A percentile compares a stretch with the other conserved stretches of the same genome.
phyloP scores from a whole-genome alignment of 2,888 invertebrate species.

The Apamea epomidion region DNA sequence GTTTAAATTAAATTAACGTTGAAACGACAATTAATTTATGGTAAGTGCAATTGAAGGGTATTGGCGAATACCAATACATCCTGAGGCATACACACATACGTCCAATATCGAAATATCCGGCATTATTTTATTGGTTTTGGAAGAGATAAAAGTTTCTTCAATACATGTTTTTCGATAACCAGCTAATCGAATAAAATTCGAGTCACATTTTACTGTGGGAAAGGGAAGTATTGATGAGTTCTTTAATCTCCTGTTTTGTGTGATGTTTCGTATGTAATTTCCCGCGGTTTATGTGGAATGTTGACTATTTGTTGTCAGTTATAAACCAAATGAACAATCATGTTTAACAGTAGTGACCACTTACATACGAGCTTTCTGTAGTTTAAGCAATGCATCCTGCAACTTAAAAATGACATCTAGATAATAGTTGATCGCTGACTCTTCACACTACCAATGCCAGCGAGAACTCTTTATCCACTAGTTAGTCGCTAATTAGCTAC shows the following conservation, averaged over 20 bases:
- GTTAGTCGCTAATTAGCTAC: not conserved
- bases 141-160: slow-evolving; percentile 51
- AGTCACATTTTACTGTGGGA: slow-evolving; percentile 50
- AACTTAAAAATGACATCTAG: not conserved
- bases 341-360: not conserved
- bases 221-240: slow-evolving; percentile 53
- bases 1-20: slow-evolving; percentile 65
- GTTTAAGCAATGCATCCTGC: not conserved
- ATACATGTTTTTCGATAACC: slow-evolving; percentile 56
- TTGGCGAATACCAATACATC: slow-evolving; percentile 60
- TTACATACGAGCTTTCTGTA: not conserved
- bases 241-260: slow-evolving; percentile 48
- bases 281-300: slow-evolving; percentile 7
- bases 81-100: not conserved
- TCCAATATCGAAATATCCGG: slow-evolving; percentile 34
- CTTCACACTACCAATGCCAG: not conserved
- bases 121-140: slow-evolving; percentile 52
- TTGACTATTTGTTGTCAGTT: not conserved
- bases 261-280: slow-evolving; percentile 21
- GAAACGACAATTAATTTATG: slow-evolving; percentile 66
- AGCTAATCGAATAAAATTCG: slow-evolving; percentile 57
- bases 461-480: not conserved
- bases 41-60: slow-evolving; percentile 68
- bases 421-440: not conserved
- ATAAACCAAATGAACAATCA: not conserved